Base-by-base conservation (phyloP, 2,113 vertebrate genomes). In the Pollachius pollachius region DNA sequence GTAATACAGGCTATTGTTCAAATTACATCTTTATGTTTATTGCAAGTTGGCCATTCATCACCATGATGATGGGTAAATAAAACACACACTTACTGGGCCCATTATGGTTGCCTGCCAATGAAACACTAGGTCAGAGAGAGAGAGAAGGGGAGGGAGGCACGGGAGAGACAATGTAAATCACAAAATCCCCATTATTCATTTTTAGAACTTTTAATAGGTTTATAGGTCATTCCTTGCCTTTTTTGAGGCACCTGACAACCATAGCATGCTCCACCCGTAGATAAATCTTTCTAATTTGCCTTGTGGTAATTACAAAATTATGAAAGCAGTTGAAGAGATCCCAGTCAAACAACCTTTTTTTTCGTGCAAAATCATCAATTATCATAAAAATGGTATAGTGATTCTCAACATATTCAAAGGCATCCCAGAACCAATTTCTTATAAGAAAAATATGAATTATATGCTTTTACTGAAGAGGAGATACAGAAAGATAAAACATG, bases 31-130 rank as follows among this genome's bases (percentile, higher is more conserved):
- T 12, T 12, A 19, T 2, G n/a, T 19, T 19, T 8, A 9, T 59
- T 1, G 17, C 2, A 17, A 25, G 12, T 5, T 61, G 1, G 12
- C 6, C 6, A 18, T 21, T 18, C 9, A 60, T 19, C 18, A 21
- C 18, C 58, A 60, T n/a, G 16, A 60, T 21, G 16, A 21, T 19
- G 3, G 18, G 16, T 25, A 19, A 25, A 23, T 15, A 25, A 5
- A 62, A 25, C n/a, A 62, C 59, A 61, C 11, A 86, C 85, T 84
- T 75, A 86, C 85, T 67, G 85, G 85, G 62, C 85, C 85, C 78
- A 86, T 82, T 1, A 95, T 86, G 73, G 85, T 86, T 1, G 94
- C 73, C 94, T 96, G 81, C 95, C 94, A 79, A 19, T 81, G 76
- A 78, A 84, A 76, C 78, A 84, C 81, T 86, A 66, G 54, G 67